Base-by-base conservation (phyloP, 2,113 vertebrate species). In the Dasyornis broadbenti region DNA sequence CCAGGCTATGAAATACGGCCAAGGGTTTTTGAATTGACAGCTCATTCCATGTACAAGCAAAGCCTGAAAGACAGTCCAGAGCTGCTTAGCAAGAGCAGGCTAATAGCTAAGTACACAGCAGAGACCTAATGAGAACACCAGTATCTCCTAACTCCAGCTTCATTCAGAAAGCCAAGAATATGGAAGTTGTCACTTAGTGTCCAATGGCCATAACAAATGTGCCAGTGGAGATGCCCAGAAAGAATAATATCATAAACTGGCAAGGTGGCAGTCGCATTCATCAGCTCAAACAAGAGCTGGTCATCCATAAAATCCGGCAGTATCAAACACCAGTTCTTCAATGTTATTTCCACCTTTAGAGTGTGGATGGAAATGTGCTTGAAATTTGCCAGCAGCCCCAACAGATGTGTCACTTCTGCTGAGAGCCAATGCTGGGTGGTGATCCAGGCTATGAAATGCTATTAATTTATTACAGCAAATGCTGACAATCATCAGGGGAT, bases 201-300 rank as follows among this genome's bases (percentile, higher is more conserved):
- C 88, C 3, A 1, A 53, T 31, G 45, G 37, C 69, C 72, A 44
- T 70, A 88, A 92, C 6, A 0, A 90, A 92, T 61, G 30, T 35
- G 79, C 60, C 82, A 92, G 37, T 57, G 68, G 40, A 92, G 76
- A 63, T 79, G 86, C 69, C 79, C 80, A 92, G 80, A 84, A 96
- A 82, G 75, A 95, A 78, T 92, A 92, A 94, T 86, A 13, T 86
- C 72, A 81, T 60, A 83, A 93, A 71, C 19, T 93, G 93, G 68
- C 93, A 92, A 90, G 30, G 68, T 91, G 52, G 71, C 75, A 94
- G 79, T 37, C 49, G 82, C 93, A 93, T 92, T 93, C 94, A 83
- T 92, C 92, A 75, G 76, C 82, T 81, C 86, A 53, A 93, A 93
- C 68, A 72, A 89, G 87, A 86, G 79, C 80, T 88, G 82, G 90